Evolutionary conservation across 1,140 invertebrate genomes (phyloP).

Genomic region (Grapholita molesta): DNA sequence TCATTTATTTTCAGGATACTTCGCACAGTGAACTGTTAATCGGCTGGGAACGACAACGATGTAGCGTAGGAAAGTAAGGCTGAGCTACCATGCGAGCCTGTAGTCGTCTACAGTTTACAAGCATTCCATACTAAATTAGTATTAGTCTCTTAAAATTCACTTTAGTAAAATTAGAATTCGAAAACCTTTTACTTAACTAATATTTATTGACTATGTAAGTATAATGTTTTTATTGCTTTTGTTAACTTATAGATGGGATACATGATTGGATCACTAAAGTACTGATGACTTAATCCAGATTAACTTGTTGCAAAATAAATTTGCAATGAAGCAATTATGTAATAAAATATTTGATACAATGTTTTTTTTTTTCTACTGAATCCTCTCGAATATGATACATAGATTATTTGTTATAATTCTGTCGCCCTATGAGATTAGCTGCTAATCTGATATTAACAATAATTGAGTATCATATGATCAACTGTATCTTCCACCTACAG

Average conservation of each 20-base stretch:
- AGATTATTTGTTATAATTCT: too few species aligned
- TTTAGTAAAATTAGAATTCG: background rate
- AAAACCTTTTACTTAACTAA: background rate
- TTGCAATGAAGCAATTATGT: too few species aligned
- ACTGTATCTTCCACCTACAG: too few species aligned
- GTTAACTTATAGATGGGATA: background rate
- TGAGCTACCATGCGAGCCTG: background rate
- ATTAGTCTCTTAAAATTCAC: background rate
- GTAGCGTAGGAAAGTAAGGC: background rate
- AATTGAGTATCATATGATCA: too few species aligned
- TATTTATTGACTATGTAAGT: background rate
- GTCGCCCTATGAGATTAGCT: too few species aligned
- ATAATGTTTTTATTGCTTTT: constrained; percentile 6
- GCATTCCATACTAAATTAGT: constrained; percentile 9
- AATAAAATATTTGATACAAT: background rate
- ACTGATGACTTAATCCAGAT: background rate
- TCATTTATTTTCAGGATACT: constrained; percentile 50
- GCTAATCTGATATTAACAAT: too few species aligned
- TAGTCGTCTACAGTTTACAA: background rate
- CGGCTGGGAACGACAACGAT: background rate
- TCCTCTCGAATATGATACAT: too few species aligned
- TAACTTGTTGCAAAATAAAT: too few species aligned
- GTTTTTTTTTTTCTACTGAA: too few species aligned
- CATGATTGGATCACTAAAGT: background rate
- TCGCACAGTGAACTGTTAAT: constrained; percentile 52